Base-by-base conservation (phyloP, 2,888 invertebrate genomes). In the Gymnocheta viridis region DNA sequence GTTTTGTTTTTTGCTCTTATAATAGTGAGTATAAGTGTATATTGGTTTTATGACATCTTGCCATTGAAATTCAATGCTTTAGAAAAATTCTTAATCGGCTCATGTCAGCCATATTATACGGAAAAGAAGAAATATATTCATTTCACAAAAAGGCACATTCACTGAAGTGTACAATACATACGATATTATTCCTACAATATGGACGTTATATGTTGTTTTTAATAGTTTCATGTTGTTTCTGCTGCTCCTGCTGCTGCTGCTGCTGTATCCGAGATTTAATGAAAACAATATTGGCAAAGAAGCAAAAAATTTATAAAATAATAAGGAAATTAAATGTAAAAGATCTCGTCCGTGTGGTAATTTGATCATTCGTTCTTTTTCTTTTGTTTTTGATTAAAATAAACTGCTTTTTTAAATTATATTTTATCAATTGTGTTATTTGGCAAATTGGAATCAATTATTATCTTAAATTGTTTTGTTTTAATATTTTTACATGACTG, bases 41-140 rank as follows among this genome's bases (percentile, higher is more conserved):
- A 72, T 76, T 72, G 77, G 72, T 70, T 74, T 74, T 79, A 64
- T 86, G 87, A 81, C 84, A 84, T 84, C 64, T 84, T 84, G 84
- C 84, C 84, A 84, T 88, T 88, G 87, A 87, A 91, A 91, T 88
- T 88, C 86, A 89, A 91, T 89, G 90, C 90, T 88, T 83, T 72
- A 79, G 85, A 85, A 85, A 90, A 90, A 89, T 88, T 87, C 86
- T 89, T 91, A 91, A 91, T 91, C 91, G 91, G 91, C 91, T 91
- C 91, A 91, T 90, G 91, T 91, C 91, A 91, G 89, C 88, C 89
- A 85, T 85, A 84, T 78, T 84, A 84, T 84, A 81, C 67, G 67
- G 54, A 67, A 77, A 78, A 66, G 54, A 60, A 81, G 60, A 74
- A 74, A 74, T 72, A 79, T 72, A 77, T 73, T 77, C 76, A 73